Percentiles rank a stretch among this genome's conserved stretches.
These are phyloP conservation scores for Trachurus trachurus DNA, from an alignment of 2,797 vertebrate species.

Conservation along the genomic window DNA sequence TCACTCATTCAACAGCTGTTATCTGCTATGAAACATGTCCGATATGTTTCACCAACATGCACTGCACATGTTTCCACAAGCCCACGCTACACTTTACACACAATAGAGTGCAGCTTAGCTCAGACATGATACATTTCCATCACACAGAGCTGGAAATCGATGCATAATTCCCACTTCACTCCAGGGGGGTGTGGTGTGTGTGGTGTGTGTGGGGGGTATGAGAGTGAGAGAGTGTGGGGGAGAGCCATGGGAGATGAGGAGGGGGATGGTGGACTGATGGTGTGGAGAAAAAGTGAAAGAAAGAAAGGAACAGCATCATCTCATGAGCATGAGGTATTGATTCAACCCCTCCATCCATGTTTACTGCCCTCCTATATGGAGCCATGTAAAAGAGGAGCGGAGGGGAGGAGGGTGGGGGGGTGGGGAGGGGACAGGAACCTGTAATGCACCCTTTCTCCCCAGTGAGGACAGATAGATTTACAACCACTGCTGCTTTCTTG, in stretches of 20 bases:
- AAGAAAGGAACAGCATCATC: constrained; percentile 24
- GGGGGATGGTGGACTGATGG: constrained; percentile 47
- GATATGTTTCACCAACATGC: constrained; percentile 24
- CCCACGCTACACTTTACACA: not conserved
- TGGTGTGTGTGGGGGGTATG: constrained; percentile 16
- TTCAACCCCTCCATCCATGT: constrained; percentile 49
- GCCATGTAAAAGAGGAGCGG: constrained; percentile 50
- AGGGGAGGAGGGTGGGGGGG: constrained; percentile 3
- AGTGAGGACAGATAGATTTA: constrained; percentile 57
- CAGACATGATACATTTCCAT: constrained; percentile 41
- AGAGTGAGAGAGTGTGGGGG: not conserved
- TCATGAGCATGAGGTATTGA: constrained; percentile 60
- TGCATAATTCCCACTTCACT: constrained; percentile 72
- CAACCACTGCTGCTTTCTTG: constrained; percentile 44
- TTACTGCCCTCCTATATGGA: constrained; percentile 39
- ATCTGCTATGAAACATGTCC: not conserved
- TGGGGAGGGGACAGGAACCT: constrained; percentile 29
- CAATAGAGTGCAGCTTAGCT: constrained; percentile 25
- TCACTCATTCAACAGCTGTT: not conserved
- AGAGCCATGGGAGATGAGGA: constrained; percentile 26
- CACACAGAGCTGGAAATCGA: constrained; percentile 55
- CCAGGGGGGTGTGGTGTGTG: constrained; percentile 6
- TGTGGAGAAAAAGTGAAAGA: constrained; percentile 32
- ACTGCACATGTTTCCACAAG: not conserved
- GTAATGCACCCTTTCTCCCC: constrained; percentile 54